phyloP scores from a whole-genome alignment of 2,113 vertebrate genomes.

The Opisthocomus hoazin region DNA sequence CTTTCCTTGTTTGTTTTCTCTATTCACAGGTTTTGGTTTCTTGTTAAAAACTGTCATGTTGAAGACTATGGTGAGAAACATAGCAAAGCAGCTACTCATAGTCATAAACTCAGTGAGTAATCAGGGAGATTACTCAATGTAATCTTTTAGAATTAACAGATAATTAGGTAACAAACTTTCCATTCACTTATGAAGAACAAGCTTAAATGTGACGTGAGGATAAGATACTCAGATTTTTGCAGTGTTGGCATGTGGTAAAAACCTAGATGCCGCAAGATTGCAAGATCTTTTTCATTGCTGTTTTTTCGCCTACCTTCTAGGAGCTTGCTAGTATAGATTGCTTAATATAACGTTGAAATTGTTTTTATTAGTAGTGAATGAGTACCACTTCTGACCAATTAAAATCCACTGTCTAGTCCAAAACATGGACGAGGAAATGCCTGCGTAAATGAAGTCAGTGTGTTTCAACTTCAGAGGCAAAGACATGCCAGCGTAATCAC shows the following conservation, averaged over 20 bases:
- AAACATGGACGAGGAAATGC: background rate
- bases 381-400: background rate
- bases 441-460: background rate
- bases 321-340: background rate
- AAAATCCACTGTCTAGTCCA: background rate
- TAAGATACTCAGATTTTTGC: background rate
- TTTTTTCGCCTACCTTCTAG: background rate
- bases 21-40: background rate
- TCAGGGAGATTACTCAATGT: background rate
- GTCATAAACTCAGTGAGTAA: background rate
- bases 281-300: background rate
- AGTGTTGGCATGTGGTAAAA: background rate
- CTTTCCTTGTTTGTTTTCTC: background rate
- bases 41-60: background rate
- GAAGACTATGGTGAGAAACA: background rate
- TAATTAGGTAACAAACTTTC: background rate
- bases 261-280: background rate
- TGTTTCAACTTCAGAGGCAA: background rate
- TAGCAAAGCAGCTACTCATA: background rate
- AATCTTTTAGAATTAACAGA: background rate
- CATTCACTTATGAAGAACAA: background rate
- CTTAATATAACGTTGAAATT: background rate
- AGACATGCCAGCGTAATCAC: background rate
- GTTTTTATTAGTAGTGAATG: background rate
- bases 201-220: background rate